These are phyloP conservation scores for Tricholaema leucomelas DNA, from an alignment of 2,113 vertebrate species.

Conservation along the genomic window DNA sequence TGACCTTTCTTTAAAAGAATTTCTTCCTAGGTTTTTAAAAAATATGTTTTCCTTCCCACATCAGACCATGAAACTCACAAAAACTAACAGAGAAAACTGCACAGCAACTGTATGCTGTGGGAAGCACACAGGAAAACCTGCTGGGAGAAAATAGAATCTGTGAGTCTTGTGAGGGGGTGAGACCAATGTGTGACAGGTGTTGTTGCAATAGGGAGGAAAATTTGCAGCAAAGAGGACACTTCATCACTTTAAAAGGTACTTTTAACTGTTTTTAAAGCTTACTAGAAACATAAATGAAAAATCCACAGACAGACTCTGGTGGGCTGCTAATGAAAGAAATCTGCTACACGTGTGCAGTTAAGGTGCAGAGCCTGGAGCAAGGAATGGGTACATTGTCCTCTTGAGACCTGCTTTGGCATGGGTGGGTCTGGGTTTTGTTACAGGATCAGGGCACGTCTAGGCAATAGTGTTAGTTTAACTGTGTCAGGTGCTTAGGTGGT, in stretches of 20 bases:
- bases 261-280: neutral
- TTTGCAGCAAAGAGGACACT: neutral
- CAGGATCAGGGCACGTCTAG: neutral
- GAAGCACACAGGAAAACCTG: neutral
- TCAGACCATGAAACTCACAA: neutral
- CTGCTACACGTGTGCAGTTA: fast-evolving
- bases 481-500: neutral
- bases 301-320: neutral
- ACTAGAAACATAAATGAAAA: neutral
- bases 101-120: neutral
- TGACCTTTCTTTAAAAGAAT: neutral
- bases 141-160: neutral
- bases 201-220: neutral
- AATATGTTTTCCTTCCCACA: too few species aligned
- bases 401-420: neutral
- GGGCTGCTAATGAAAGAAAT: neutral
- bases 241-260: neutral
- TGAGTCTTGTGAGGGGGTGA: neutral
- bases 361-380: neutral
- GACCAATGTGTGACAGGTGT: neutral
- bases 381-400: neutral
- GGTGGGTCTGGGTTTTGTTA: neutral
- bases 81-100: neutral
- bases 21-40: neutral
- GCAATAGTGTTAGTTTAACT: neutral